Evolutionary conservation across 2,113 vertebrate species (phyloP).

Genomic region (Peromyscus californicus): DNA sequence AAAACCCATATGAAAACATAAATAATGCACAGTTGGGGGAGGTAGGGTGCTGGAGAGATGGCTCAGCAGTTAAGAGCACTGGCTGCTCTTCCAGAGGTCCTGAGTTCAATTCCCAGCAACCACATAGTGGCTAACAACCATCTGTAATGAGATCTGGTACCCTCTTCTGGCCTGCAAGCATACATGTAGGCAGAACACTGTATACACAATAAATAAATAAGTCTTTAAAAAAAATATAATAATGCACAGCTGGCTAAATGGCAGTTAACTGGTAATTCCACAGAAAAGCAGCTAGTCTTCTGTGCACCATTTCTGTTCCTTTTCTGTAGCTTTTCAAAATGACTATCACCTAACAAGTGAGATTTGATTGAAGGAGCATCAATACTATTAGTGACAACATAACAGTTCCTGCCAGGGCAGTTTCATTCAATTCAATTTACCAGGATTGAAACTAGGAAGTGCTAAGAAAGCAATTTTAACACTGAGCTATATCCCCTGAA

Average conservation of each 20-base stretch:
- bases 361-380: not conserved
- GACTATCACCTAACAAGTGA: not conserved
- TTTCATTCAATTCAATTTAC: not conserved
- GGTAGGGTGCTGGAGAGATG: too few species aligned
- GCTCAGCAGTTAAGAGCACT: too few species aligned
- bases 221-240: too few species aligned
- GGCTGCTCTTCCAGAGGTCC: too few species aligned
- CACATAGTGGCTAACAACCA: too few species aligned
- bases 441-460: not conserved
- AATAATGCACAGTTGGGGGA: not conserved
- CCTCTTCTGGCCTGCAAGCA: too few species aligned
- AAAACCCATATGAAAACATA: not conserved
- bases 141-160: too few species aligned
- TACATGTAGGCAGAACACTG: too few species aligned
- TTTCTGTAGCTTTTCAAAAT: conserved; percentile 54
- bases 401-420: not conserved
- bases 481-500: not conserved
- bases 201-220: too few species aligned
- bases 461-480: not conserved
- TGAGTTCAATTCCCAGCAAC: too few species aligned
- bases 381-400: not conserved
- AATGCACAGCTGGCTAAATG: conserved; percentile 10
- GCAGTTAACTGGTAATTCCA: not conserved
- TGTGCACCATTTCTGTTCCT: conserved; percentile 2
- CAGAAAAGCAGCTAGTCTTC: conserved; percentile 4